Evolutionary conservation across 2,888 invertebrate genomes (phyloP), one percentile per base, ranked within the genome.

Genomic region (Pantelozetes paolii): DNA sequence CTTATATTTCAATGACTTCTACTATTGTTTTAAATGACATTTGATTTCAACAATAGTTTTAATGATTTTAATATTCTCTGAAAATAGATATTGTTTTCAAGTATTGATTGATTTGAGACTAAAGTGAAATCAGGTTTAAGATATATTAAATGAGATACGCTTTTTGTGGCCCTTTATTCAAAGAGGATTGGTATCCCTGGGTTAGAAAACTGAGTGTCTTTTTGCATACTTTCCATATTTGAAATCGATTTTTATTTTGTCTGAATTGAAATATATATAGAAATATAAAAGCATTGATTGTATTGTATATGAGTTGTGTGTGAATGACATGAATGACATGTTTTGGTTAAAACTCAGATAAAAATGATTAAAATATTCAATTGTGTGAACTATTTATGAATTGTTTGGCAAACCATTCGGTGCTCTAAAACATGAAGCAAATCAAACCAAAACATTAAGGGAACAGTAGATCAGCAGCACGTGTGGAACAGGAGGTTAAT

Each of bases 301-400:
- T 59, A 59, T 54, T 23, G 54, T 54, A 15, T 48, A 20, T 15
- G 45, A 2, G 45, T 45, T 59, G 57, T 64, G 64, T 64, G n/a
- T n/a, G n/a, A n/a, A n/a, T n/a, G n/a, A n/a, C n/a, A n/a, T n/a
- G 36, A 64, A 20, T 64, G 64, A 64, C 64, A 64, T 32, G 40
- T 64, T 59, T 59, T 2, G 15, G 8, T 2, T 13, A 36, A 32
- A 64, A 36, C 20, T 9, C 2, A 36, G 36, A 9, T 20, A 30
- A 30, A 64, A 64, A 36, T 64, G 18, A 59, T 59, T 64, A 20
- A 64, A 36, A 64, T 64, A 64, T 64, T 36, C 64, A 36, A 64
- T 64, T 64, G 6, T 30, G 6, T 8, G 30, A 3, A 13, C 6
- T 8, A 23, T 45, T 45, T 6, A 18, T 6, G 45, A 45, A 13